Conservation (phyloP, 92 coral and sea anemone genomes). For the Phymanthus crucifer region DNA sequence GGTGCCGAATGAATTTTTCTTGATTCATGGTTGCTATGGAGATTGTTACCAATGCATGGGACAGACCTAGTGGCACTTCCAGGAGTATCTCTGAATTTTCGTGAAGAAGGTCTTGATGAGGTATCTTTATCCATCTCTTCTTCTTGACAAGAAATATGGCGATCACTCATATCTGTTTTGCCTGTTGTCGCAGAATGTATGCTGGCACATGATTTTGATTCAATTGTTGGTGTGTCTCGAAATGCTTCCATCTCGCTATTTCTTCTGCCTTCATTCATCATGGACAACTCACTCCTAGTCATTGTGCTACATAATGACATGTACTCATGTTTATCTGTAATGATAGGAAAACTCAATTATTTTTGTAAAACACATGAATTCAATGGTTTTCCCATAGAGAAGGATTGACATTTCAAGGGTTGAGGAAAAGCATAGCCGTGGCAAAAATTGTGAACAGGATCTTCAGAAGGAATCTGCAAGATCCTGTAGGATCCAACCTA, state of each 20-base stretch:
- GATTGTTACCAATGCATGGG: conserved; percentile 8
- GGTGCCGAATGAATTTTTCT: conserved; percentile 35
- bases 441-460: no score
- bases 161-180: neutral
- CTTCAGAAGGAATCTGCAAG: no score
- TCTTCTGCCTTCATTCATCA: conserved; percentile 13
- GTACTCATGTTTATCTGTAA: conserved; percentile 78
- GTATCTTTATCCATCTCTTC: neutral
- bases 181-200: neutral
- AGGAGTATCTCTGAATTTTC: conserved; percentile 19
- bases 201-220: conserved; percentile 19
- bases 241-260: conserved; percentile 1
- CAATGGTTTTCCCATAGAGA: neutral
- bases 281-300: conserved; percentile 28
- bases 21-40: conserved; percentile 3
- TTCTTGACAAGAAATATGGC: neutral
- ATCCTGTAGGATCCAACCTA: no score
- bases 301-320: conserved; percentile 73
- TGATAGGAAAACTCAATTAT: no score
- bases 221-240: neutral
- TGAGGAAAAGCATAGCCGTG: neutral
- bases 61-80: conserved; percentile 41
- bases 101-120: neutral
- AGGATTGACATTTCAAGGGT: neutral
- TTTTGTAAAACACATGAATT: neutral